Evolutionary conservation across 1,140 invertebrate species (phyloP), one percentile per base, ranked within the genome.

Genomic region (Macrosteles quadrilineatus): DNA sequence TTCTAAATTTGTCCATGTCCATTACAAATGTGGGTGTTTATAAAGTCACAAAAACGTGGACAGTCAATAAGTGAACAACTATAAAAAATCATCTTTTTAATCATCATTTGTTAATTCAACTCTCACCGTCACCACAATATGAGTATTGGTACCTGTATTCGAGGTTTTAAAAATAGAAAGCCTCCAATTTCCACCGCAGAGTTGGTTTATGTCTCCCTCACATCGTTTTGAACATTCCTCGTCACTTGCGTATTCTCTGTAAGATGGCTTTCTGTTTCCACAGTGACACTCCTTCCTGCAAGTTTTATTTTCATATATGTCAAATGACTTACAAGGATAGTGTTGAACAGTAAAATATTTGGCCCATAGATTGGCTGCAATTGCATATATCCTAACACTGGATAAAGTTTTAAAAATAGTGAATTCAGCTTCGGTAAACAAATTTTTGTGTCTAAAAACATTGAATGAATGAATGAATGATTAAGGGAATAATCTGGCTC

Each of bases 131-230:
- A n/a, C n/a, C n/a, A n/a, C n/a, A n/a, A n/a, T n/a, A n/a, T n/a
- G n/a, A n/a, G n/a, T n/a, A n/a, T n/a, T n/a, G n/a, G n/a, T 6
- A 43, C 19, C 32, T 29, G 23, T n/a, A 43, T 4, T 21, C 25
- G 63, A 31, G 11, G 32, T 65, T 65, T 45, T 31, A 68, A 73
- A 76, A 6, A 75, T 45, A 12, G 67, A 59, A 23, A 73, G 43
- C 36, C 70, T 70, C 74, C 75, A 74, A 23, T 70, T 66, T 17
- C 74, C 73, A 12, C 75, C 75, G 67, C 75, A 76, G 23, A 32
- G 67, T 65, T 71, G 62, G 47, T 62, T 70, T 1, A 47, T 45
- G 23, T 75, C 72, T 2, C 72, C 74, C 1, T 70, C 62, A 31
- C 75, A 76, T 29, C 27, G 29, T 1, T 67, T 53, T 12, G 62